Conservation (phyloP, 2,888 invertebrate genomes). For the Aromia moschata region DNA sequence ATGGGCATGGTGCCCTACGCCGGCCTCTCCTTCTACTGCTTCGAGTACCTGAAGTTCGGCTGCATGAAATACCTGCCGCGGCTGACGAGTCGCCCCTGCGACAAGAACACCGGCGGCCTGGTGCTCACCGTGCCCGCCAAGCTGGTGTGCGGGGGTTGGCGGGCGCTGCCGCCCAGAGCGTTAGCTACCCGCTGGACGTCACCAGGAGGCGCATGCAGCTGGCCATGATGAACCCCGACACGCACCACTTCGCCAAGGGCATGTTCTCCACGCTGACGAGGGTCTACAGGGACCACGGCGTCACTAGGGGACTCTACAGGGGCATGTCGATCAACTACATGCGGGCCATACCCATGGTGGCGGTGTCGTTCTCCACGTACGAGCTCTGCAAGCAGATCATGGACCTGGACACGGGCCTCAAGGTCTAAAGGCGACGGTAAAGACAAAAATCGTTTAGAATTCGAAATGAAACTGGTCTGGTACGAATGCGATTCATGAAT, state of each 20-base stretch:
- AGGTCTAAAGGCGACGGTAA: no score
- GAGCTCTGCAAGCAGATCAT: slow-evolving; percentile 85
- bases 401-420: slow-evolving; percentile 78
- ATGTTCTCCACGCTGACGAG: slow-evolving; percentile 71
- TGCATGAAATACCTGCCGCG: slow-evolving; percentile 82
- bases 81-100: slow-evolving; percentile 73
- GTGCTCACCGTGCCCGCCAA: slow-evolving; percentile 84
- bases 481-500: no score
- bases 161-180: slow-evolving; percentile 83
- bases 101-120: slow-evolving; percentile 81
- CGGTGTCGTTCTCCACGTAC: slow-evolving; percentile 89
- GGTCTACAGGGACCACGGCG: slow-evolving; percentile 84
- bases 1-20: slow-evolving; percentile 92
- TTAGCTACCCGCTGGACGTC: slow-evolving; percentile 91
- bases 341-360: slow-evolving; percentile 93
- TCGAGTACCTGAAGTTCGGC: slow-evolving; percentile 84
- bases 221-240: slow-evolving; percentile 85
- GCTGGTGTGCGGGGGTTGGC: slow-evolving; percentile 80
- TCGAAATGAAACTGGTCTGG: no score
- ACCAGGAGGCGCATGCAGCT: slow-evolving; percentile 91
- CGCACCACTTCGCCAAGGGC: slow-evolving; percentile 76
- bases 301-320: slow-evolving; percentile 82
- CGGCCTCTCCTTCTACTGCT: slow-evolving; percentile 89
- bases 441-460: no score
- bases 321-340: slow-evolving; percentile 94